Conservation (phyloP, 2,113 vertebrate genomes). For the Callorhinus ursinus region DNA sequence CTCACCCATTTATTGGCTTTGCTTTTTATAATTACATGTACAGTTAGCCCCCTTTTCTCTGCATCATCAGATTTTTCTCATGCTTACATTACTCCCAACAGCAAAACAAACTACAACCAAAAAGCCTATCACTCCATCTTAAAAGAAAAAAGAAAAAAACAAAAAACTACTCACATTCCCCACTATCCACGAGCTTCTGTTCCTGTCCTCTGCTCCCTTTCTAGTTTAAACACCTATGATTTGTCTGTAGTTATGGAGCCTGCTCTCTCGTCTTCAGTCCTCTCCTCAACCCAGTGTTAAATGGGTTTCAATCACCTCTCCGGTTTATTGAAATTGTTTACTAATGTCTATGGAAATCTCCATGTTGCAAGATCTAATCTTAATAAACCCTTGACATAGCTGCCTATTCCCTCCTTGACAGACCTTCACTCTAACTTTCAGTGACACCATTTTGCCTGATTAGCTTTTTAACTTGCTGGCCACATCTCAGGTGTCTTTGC, state of each 20-base stretch:
- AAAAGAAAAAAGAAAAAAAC: background rate
- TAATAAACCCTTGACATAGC: background rate
- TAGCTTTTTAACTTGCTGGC: background rate
- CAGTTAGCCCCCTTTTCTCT: background rate
- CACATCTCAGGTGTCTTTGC: background rate
- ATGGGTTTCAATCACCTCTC: fast-evolving
- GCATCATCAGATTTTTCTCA: background rate
- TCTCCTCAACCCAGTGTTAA: background rate
- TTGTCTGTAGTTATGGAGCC: background rate
- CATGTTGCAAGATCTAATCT: background rate
- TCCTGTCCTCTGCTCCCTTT: background rate
- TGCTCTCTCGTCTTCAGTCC: background rate
- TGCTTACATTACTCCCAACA: background rate
- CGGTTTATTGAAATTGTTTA: background rate
- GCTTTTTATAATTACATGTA: background rate
- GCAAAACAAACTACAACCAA: background rate
- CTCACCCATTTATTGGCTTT: background rate
- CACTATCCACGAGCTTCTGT: background rate
- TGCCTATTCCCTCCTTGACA: background rate
- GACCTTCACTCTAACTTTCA: background rate
- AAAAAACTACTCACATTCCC: background rate
- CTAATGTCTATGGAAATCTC: background rate
- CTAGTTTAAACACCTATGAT: background rate
- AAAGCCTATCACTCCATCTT: background rate
- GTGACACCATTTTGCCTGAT: background rate